A percentile compares a stretch with the other conserved stretches of the same genome.
Conservation (phyloP, 2,797 vertebrate genomes). For the Avahi laniger region DNA sequence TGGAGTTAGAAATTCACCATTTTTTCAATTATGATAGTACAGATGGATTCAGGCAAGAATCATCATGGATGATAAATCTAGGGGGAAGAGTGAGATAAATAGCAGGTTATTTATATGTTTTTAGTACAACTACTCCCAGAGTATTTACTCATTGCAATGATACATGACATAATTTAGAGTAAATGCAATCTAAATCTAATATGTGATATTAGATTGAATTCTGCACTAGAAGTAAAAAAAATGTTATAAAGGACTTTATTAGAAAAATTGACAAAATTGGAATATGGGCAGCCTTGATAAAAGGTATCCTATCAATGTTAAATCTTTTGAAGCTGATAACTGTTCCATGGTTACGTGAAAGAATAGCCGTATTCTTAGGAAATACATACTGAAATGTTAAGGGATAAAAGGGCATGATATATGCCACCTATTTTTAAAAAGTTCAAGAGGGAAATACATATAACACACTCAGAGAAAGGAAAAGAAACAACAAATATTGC, state of each 20-base stretch:
- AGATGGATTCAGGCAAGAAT: not conserved
- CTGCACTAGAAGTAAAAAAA: not conserved
- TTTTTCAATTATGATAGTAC: slow-evolving; percentile 15
- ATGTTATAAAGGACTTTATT: not conserved
- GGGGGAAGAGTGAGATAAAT: not conserved
- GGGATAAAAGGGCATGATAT: not conserved
- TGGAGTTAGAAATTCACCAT: not conserved
- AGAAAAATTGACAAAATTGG: not conserved
- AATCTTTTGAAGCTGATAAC: slow-evolving; percentile 20
- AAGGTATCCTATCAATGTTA: not conserved
- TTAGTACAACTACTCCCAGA: not conserved
- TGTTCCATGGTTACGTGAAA: not conserved
- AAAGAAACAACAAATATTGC: not conserved
- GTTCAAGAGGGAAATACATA: not conserved
- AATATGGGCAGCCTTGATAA: not conserved
- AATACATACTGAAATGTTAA: not conserved
- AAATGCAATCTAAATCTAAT: not conserved
- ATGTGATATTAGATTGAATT: slow-evolving; percentile 12
- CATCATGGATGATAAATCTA: not conserved
- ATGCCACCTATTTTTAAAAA: not conserved
- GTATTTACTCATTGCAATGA: not conserved
- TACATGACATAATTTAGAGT: not conserved
- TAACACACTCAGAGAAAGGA: not conserved
- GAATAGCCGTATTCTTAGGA: not conserved
- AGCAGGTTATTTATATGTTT: not conserved